phyloP scores from a whole-genome alignment of 2,797 vertebrate species.

The Acanthornis magna region DNA sequence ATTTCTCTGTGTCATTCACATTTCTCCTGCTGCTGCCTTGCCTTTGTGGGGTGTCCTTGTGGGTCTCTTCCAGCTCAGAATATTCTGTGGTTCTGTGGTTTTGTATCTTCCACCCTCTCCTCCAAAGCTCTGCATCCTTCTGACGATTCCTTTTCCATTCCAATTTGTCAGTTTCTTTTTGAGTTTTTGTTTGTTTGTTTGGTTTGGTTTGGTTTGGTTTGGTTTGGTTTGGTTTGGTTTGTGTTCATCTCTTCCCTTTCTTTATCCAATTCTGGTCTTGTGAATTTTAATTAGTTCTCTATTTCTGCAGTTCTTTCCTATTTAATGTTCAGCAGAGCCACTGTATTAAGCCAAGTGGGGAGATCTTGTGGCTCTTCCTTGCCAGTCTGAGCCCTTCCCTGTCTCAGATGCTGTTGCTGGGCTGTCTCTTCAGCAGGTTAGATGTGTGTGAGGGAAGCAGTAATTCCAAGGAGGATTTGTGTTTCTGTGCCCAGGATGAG shows the following conservation, averaged over 20 bases:
- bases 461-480: neutral
- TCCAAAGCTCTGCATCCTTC: neutral
- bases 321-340: neutral
- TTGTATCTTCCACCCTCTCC: neutral
- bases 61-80: neutral
- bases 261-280: neutral
- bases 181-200: too few species aligned
- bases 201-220: too few species aligned
- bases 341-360: neutral
- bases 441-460: neutral
- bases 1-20: neutral
- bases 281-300: neutral
- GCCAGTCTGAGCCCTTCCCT: neutral
- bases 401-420: neutral
- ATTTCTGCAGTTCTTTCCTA: fast-evolving
- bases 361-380: neutral
- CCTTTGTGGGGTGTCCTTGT: neutral
- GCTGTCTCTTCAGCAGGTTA: neutral
- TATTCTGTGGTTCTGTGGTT: neutral
- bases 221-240: too few species aligned
- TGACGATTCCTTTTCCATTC: neutral
- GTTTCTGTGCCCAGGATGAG: neutral
- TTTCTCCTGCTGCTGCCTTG: neutral
- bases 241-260: neutral
- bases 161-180: neutral